These are phyloP conservation scores for Caenorhabditis becei DNA, from an alignment of 2,888 invertebrate species.

Conservation along the genomic window DNA sequence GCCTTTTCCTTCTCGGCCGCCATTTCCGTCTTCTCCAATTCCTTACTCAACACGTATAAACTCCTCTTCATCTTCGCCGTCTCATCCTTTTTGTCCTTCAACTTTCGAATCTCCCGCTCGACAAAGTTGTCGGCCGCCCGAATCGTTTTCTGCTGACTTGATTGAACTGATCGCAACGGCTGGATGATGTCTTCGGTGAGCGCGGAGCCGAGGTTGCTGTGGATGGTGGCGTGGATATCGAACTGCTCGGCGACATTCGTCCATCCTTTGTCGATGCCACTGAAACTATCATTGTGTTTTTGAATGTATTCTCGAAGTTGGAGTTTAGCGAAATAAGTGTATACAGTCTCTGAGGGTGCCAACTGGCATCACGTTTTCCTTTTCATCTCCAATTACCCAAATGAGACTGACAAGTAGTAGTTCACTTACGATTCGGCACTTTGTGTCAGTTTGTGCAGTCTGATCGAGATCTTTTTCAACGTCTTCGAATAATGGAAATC, in stretches of 20 bases:
- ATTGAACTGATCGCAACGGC: slow-evolving; percentile 71
- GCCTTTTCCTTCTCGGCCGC: slow-evolving; percentile 52
- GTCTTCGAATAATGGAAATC: slow-evolving; percentile 73
- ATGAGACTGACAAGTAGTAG: no score
- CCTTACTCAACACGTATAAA: slow-evolving; percentile 68
- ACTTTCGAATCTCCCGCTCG: slow-evolving; percentile 65
- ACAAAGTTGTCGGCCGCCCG: slow-evolving; percentile 67
- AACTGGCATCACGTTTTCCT: no score
- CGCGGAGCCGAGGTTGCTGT: slow-evolving; percentile 74
- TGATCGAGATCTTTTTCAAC: slow-evolving; percentile 68
- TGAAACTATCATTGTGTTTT: slow-evolving; percentile 50
- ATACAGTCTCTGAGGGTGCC: no score
- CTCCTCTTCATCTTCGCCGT: slow-evolving; percentile 65
- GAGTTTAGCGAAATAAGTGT: no score
- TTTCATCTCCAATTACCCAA: no score
- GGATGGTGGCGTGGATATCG: slow-evolving; percentile 74
- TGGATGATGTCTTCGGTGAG: slow-evolving; percentile 74
- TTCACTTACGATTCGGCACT: slow-evolving; percentile 67
- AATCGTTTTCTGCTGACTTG: slow-evolving; percentile 69
- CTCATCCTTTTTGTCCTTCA: slow-evolving; percentile 73
- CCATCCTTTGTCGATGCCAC: slow-evolving; percentile 76
- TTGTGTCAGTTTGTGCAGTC: slow-evolving; percentile 69
- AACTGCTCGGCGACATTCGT: slow-evolving; percentile 75
- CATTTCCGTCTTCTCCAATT: slow-evolving; percentile 70
- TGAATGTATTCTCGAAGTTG: no score